These are phyloP conservation scores for Fistularia commersonii DNA, from an alignment of 2,797 vertebrate species.

Conservation along the genomic window DNA sequence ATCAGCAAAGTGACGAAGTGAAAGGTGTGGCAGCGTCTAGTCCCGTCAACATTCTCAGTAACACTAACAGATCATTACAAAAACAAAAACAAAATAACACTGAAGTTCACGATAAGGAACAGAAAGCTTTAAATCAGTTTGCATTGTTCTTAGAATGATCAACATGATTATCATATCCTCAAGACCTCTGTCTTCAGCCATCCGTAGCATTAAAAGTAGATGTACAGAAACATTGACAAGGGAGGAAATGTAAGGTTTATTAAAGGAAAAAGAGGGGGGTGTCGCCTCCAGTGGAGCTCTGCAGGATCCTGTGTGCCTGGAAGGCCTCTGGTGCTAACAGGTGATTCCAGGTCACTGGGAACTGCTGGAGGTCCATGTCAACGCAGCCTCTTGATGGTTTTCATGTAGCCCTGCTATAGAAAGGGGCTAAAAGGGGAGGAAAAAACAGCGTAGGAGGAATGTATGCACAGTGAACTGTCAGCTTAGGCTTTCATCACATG, in stretches of 20 bases:
- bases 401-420: constrained; percentile 16
- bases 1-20: no score
- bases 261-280: no score
- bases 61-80: no score
- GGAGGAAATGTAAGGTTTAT: not conserved
- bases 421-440: not conserved
- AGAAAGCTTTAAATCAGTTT: no score
- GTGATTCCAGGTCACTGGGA: constrained; percentile 53
- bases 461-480: constrained; percentile 29
- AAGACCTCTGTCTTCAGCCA: not conserved
- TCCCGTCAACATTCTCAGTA: no score
- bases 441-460: constrained; percentile 14
- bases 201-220: no score
- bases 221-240: not conserved
- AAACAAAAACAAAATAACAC: no score
- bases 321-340: constrained; percentile 22
- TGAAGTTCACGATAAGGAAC: no score
- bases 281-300: constrained; percentile 8
- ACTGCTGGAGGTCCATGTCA: constrained; percentile 27
- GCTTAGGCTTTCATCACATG: constrained; percentile 33
- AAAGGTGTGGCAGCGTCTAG: no score
- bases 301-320: constrained; percentile 8
- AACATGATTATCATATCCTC: no score
- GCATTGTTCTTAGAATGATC: no score
- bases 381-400: constrained; percentile 11